A percentile compares a stretch with the other conserved stretches of the same genome.
These are phyloP conservation scores for Calameuta idolon DNA, from an alignment of 2,888 invertebrate species.

Conservation along the genomic window DNA sequence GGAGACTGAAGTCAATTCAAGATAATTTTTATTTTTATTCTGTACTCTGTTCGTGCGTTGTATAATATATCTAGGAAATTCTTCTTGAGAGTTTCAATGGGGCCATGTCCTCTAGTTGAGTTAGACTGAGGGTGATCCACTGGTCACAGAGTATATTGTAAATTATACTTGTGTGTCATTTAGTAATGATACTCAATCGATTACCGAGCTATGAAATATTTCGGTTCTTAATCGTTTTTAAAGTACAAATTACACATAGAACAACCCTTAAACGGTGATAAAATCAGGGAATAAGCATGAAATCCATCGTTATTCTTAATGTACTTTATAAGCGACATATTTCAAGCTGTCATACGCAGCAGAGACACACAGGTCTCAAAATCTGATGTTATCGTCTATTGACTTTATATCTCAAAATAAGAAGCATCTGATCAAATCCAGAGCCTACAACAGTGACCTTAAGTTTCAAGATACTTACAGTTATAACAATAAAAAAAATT, in stretches of 20 bases:
- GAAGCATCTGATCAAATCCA: neutral
- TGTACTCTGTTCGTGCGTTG: neutral
- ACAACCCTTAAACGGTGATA: neutral
- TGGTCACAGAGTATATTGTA: neutral
- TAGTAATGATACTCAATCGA: neutral
- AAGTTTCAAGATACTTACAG: neutral
- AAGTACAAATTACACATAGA: neutral
- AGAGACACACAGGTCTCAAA: neutral
- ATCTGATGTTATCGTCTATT: neutral
- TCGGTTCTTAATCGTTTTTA: neutral
- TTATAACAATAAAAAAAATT: neutral
- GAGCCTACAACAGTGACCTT: neutral
- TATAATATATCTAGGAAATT: neutral
- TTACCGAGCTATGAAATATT: neutral
- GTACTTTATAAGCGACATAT: neutral
- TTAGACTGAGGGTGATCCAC: neutral
- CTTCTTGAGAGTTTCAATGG: neutral
- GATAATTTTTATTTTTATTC: constrained; percentile 69
- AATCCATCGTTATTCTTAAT: neutral
- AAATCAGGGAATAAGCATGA: neutral
- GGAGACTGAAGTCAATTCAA: constrained; percentile 91
- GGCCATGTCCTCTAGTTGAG: neutral
- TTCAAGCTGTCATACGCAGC: neutral
- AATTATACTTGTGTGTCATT: neutral
- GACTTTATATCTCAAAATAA: neutral